A percentile compares a stretch with the other conserved stretches of the same genome.
Conservation (phyloP, 2,113 vertebrate species). For the Corythornis vintsioides region DNA sequence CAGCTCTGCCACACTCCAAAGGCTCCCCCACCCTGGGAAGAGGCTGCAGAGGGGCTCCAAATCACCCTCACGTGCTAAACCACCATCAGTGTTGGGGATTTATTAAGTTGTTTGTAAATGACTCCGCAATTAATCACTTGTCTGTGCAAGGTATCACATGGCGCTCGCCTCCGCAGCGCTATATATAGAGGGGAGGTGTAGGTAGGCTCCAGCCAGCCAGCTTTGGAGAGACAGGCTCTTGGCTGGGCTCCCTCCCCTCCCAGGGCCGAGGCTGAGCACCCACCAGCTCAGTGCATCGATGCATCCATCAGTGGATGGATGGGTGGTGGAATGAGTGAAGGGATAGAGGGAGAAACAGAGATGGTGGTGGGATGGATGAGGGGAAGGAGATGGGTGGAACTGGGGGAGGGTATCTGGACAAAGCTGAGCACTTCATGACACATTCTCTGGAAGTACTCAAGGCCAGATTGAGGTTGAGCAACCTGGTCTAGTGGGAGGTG, state of each 20-base stretch:
- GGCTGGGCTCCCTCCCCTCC: not conserved
- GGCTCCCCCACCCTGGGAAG: fast-evolving
- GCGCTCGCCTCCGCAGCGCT: not conserved
- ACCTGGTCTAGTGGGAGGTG: not conserved
- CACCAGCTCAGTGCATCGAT: not conserved
- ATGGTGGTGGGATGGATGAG: too few relatives aligned
- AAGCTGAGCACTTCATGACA: not conserved
- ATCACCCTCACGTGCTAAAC: not conserved
- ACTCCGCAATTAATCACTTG: constrained; percentile 11
- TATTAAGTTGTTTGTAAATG: constrained; percentile 28
- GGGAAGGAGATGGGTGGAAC: too few relatives aligned
- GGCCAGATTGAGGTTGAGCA: not conserved
- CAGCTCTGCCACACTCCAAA: fast-evolving
- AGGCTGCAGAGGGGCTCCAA: not conserved
- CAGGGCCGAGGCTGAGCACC: not conserved
- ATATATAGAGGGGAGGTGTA: not conserved
- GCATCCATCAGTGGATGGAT: not conserved
- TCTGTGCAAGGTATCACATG: not conserved
- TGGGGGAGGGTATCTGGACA: not conserved
- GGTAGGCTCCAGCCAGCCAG: not conserved
- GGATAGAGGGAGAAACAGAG: too few relatives aligned
- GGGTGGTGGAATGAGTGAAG: too few relatives aligned
- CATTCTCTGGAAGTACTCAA: not conserved
- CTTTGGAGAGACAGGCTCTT: not conserved
- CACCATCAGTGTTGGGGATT: not conserved